phyloP scores from a whole-genome alignment of 2,797 vertebrate species.

The Florisuga fusca region DNA sequence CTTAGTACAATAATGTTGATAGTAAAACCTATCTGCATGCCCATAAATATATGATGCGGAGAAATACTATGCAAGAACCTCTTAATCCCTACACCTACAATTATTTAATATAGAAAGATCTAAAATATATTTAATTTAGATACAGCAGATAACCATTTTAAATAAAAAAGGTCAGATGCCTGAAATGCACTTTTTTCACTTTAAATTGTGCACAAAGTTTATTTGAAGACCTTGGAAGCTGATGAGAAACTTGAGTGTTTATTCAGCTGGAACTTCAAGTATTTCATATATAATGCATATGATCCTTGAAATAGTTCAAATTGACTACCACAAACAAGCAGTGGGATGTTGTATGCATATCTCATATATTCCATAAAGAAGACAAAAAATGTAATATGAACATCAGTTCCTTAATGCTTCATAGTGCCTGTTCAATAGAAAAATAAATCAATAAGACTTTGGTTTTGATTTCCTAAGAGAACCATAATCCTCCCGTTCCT shows the following conservation, averaged over 20 bases:
- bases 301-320: not conserved
- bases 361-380: not conserved
- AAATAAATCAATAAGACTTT: not conserved
- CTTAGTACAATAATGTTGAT: not conserved
- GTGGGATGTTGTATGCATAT: not conserved
- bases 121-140: not conserved
- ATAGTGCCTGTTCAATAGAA: not conserved
- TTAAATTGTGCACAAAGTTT: not conserved
- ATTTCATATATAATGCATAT: constrained; percentile 5
- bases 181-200: not conserved
- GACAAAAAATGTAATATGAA: not conserved
- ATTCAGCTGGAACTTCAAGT: constrained; percentile 17
- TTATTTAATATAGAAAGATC: not conserved
- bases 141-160: not conserved
- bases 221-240: not conserved
- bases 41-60: constrained; percentile 8
- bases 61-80: not conserved
- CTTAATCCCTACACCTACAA: not conserved
- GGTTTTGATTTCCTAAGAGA: not conserved
- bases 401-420: constrained; percentile 8
- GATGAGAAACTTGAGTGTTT: constrained; percentile 6
- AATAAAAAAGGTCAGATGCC: not conserved
- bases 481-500: not conserved
- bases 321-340: not conserved
- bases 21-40: not conserved